Percentiles rank a stretch among this genome's conserved stretches.
Evolutionary conservation across 2,888 invertebrate genomes (phyloP).

Genomic region (Drosophila hamatofila): DNA sequence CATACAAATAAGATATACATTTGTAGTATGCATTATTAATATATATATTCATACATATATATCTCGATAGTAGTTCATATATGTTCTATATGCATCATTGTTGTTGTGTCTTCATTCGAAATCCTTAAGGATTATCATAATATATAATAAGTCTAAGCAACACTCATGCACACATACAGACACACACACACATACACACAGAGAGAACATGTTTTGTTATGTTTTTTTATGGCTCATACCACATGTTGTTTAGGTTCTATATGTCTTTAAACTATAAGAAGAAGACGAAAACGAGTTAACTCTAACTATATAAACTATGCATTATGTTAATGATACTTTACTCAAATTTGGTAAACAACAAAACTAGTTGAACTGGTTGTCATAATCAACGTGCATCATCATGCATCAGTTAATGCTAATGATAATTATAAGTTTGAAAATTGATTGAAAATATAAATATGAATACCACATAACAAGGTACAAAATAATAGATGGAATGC

Average conservation of each 20-base stretch:
- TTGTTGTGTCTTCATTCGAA: slow-evolving; percentile 74
- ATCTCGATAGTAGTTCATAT: slow-evolving; percentile 40
- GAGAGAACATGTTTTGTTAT: slow-evolving; percentile 52
- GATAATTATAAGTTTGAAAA: slow-evolving; percentile 40
- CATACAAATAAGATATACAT: slow-evolving; percentile 13
- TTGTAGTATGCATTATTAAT: slow-evolving; percentile 29
- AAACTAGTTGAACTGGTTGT: slow-evolving; percentile 75
- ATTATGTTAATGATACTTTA: slow-evolving; percentile 51
- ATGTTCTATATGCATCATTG: slow-evolving; percentile 53
- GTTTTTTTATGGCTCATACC: slow-evolving; percentile 49
- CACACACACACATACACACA: neutral
- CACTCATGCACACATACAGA: neutral
- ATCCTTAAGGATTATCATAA: slow-evolving; percentile 35
- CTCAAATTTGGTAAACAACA: slow-evolving; percentile 43
- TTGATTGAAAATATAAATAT: slow-evolving; percentile 16
- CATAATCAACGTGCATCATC: slow-evolving; percentile 23
- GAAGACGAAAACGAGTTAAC: slow-evolving; percentile 7
- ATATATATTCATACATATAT: slow-evolving; percentile 1
- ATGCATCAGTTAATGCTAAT: slow-evolving; percentile 28
- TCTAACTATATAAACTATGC: slow-evolving; percentile 33
- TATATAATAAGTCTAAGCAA: slow-evolving; percentile 30
- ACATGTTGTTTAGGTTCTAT: slow-evolving; percentile 54
- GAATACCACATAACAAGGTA: slow-evolving; percentile 73
- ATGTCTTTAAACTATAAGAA: slow-evolving; percentile 33
- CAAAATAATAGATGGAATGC: slow-evolving; percentile 54